Conservation (phyloP, 2,888 invertebrate species). For the Ctena decussata region DNA sequence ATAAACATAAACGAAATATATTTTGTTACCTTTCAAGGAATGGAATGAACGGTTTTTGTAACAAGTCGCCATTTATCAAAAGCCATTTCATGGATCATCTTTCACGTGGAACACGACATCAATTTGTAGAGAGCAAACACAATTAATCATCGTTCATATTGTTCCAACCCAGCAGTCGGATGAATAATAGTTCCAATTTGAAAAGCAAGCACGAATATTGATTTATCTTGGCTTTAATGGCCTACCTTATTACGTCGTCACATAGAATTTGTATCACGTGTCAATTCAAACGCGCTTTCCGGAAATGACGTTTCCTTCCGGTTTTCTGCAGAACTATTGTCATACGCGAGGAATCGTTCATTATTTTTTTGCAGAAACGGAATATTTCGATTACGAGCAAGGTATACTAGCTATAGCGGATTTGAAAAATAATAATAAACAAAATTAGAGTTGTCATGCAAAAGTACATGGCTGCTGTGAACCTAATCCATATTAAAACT, state of each 20-base stretch:
- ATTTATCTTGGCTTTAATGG: slow-evolving; percentile 2
- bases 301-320: slow-evolving; percentile 17
- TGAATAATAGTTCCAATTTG: slow-evolving; percentile 17
- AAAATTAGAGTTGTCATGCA: not conserved
- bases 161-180: not conserved
- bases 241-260: slow-evolving; percentile 12
- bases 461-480: too few relatives aligned
- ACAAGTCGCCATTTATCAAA: slow-evolving; percentile 4
- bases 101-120: slow-evolving; percentile 12
- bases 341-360: slow-evolving; percentile 1
- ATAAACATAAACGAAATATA: too few relatives aligned
- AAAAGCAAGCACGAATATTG: slow-evolving; percentile 5
- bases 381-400: slow-evolving; percentile 9
- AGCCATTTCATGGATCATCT: not conserved
- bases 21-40: too few relatives aligned
- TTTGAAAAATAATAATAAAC: not conserved
- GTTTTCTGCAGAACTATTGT: slow-evolving; percentile 5
- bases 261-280: slow-evolving; percentile 13
- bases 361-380: not conserved
- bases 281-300: slow-evolving; percentile 12
- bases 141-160: slow-evolving; percentile 1
- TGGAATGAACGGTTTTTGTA: too few relatives aligned
- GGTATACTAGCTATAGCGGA: not conserved
- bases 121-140: slow-evolving; percentile 6
- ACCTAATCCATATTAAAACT: too few relatives aligned